phyloP scores from a whole-genome alignment of 2,888 invertebrate species.

The Ernsta delagoae region DNA sequence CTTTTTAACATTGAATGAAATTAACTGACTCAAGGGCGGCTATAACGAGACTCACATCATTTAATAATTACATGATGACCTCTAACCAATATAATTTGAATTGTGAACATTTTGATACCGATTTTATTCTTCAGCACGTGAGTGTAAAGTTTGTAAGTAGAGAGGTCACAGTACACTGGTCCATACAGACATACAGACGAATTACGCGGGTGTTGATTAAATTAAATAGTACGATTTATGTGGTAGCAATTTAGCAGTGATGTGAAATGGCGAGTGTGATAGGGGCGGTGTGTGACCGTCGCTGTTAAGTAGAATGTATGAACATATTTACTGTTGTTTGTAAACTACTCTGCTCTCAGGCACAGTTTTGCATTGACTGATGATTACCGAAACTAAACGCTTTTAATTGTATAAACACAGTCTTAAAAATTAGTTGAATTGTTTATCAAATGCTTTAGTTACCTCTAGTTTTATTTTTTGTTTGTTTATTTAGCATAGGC shows the following conservation, averaged over 20 bases:
- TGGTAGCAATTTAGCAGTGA: slow-evolving; percentile 80
- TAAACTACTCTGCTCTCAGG: background rate
- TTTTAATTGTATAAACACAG: too few species aligned
- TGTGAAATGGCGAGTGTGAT: slow-evolving; percentile 70
- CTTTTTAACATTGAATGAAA: slow-evolving; percentile 54
- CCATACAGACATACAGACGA: slow-evolving; percentile 50
- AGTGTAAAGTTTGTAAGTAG: slow-evolving; percentile 46
- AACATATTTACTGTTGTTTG: slow-evolving; percentile 26
- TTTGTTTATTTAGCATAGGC: background rate
- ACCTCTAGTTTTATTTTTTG: background rate
- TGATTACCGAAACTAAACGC: too few species aligned
- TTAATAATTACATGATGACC: slow-evolving; percentile 56
- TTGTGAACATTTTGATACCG: slow-evolving; percentile 20
- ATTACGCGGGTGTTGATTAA: slow-evolving; percentile 79
- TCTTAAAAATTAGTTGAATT: background rate
- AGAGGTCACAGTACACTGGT: slow-evolving; percentile 59
- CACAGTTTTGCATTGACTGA: background rate
- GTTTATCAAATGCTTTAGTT: background rate
- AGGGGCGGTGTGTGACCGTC: slow-evolving; percentile 60
- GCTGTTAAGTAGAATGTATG: slow-evolving; percentile 64
- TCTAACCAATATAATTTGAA: slow-evolving; percentile 42
- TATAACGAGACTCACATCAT: slow-evolving; percentile 66
- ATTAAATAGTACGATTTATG: slow-evolving; percentile 82
- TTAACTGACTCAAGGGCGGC: slow-evolving; percentile 52
- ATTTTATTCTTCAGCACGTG: slow-evolving; percentile 41